Percentiles rank a stretch among this genome's conserved stretches.
phyloP scores from a whole-genome alignment of 2,888 invertebrate genomes.

The Terebella lapidaria region DNA sequence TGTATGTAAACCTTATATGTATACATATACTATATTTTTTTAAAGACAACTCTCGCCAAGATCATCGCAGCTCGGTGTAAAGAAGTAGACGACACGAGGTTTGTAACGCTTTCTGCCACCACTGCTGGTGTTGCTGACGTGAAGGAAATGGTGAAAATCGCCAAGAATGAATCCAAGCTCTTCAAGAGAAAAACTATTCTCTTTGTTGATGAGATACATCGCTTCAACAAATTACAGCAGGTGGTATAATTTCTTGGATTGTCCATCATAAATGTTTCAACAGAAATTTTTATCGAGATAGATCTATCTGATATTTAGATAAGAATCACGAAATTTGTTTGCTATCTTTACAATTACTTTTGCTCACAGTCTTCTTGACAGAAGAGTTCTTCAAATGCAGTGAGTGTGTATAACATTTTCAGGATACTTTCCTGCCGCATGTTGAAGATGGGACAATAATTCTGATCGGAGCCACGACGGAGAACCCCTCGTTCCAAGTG shows the following conservation, averaged over 20 bases:
- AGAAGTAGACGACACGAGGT: slow-evolving; percentile 55
- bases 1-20: no score
- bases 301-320: no score
- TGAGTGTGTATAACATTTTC: no score
- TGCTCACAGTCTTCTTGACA: no score
- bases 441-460: slow-evolving; percentile 75
- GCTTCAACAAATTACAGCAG: slow-evolving; percentile 79
- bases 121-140: slow-evolving; percentile 73
- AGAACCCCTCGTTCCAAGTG: slow-evolving; percentile 78
- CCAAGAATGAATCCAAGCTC: slow-evolving; percentile 69
- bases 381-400: no score
- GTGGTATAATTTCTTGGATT: slow-evolving; percentile 27
- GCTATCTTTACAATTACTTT: no score
- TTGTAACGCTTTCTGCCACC: slow-evolving; percentile 72
- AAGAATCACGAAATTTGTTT: no score
- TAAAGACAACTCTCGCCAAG: slow-evolving; percentile 71
- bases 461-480: slow-evolving; percentile 78
- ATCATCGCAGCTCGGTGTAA: slow-evolving; percentile 69
- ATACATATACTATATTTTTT: slow-evolving; percentile 1
- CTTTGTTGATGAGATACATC: slow-evolving; percentile 83
- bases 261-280: neutral
- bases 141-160: slow-evolving; percentile 67
- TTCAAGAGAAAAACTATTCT: slow-evolving; percentile 67
- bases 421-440: slow-evolving; percentile 72
- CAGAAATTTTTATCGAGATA: neutral